phyloP scores from a whole-genome alignment of 1,140 invertebrate genomes.

The Physella acuta region DNA sequence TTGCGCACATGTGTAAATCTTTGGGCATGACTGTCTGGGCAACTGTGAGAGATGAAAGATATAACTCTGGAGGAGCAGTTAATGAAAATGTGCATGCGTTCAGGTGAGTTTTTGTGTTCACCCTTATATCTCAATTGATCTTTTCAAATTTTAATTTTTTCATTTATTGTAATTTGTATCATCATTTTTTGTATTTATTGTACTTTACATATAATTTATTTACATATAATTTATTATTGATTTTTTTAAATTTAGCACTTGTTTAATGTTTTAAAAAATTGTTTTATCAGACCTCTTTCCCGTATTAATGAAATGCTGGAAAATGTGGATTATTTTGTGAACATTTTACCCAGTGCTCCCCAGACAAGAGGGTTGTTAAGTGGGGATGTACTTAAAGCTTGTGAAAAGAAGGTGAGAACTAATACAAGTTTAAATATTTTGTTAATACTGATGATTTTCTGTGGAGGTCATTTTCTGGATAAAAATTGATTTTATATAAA shows the following conservation, averaged over 20 bases:
- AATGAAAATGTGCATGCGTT: too few relatives aligned
- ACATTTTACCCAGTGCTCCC: constrained; percentile 64
- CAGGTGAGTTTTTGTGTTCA: too few relatives aligned
- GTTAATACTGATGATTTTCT: too few relatives aligned
- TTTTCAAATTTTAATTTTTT: too few relatives aligned
- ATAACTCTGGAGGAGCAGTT: background rate
- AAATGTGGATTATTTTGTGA: constrained; percentile 66
- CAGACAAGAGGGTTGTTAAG: constrained; percentile 64
- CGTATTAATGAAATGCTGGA: constrained; percentile 59
- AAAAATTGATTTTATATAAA: background rate
- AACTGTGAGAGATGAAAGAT: constrained; percentile 6
- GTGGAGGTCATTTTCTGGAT: background rate
- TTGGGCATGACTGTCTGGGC: constrained; percentile 20
- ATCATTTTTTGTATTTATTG: background rate
- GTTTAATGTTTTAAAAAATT: too few relatives aligned
- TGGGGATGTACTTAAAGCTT: constrained; percentile 60
- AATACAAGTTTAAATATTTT: too few relatives aligned
- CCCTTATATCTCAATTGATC: too few relatives aligned
- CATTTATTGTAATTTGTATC: too few relatives aligned
- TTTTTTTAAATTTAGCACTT: background rate
- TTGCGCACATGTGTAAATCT: constrained; percentile 11
- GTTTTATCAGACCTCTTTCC: constrained; percentile 33
- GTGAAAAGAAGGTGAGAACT: constrained; percentile 48
- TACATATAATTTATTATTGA: background rate
- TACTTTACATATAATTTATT: background rate